These are phyloP conservation scores for Opisthograptis luteolata DNA, from an alignment of 2,888 invertebrate species.

Conservation along the genomic window DNA sequence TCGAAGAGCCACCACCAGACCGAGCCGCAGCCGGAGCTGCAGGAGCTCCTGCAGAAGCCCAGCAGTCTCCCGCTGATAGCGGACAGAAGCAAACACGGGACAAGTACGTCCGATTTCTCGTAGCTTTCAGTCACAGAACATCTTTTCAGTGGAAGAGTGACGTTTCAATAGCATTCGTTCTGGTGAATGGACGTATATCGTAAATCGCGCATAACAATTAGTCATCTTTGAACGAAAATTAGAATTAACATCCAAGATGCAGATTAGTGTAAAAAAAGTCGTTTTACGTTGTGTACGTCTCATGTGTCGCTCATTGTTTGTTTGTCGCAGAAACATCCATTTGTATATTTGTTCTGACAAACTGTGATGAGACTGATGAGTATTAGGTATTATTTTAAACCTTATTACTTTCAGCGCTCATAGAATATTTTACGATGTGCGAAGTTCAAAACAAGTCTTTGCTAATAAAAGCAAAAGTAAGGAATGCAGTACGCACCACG, in stretches of 20 bases:
- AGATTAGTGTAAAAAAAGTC: constrained; percentile 32
- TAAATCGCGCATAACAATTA: constrained; percentile 56
- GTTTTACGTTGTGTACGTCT: constrained; percentile 34
- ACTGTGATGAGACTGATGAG: constrained; percentile 2
- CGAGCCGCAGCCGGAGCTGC: constrained; percentile 66
- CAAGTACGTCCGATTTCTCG: constrained; percentile 65
- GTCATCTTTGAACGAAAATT: constrained; percentile 49
- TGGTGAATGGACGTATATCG: constrained; percentile 60
- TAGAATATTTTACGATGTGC: background rate
- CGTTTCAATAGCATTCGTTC: constrained; percentile 67
- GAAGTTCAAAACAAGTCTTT: constrained; percentile 13
- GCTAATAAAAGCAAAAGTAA: constrained; percentile 41
- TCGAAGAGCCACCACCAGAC: constrained; percentile 54
- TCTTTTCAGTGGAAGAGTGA: constrained; percentile 49
- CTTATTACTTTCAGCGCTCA: background rate
- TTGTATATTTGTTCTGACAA: constrained; percentile 15
- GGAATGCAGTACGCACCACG: constrained; percentile 31
- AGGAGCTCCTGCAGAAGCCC: constrained; percentile 73
- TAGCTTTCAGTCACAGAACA: constrained; percentile 47
- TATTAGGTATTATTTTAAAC: background rate
- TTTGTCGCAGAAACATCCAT: constrained; percentile 20
- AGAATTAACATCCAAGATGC: constrained; percentile 37
- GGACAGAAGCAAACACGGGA: constrained; percentile 57
- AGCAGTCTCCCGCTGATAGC: constrained; percentile 52
- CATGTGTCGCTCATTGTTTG: constrained; percentile 37